phyloP scores from a whole-genome alignment of 1,140 invertebrate genomes.

The Hormaphis cornu region DNA sequence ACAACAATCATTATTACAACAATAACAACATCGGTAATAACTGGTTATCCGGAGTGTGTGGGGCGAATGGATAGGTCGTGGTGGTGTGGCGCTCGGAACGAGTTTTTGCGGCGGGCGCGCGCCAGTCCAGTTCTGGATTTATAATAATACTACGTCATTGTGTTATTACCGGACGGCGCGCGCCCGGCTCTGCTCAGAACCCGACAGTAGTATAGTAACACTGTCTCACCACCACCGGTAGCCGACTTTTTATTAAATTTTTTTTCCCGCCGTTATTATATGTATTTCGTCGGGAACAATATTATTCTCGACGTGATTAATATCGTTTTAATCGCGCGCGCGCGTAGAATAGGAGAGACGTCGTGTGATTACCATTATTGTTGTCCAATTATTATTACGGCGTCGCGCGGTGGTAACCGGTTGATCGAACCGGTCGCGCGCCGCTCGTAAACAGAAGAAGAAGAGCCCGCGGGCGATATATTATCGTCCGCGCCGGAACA shows the following conservation, averaged over 20 bases:
- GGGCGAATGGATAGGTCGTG: neutral
- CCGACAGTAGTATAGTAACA: too few relatives aligned
- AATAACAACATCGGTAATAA: slow-evolving; percentile 19
- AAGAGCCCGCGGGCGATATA: slow-evolving; percentile 3
- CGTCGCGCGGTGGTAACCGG: neutral
- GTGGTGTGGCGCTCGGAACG: neutral
- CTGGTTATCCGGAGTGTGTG: slow-evolving; percentile 1
- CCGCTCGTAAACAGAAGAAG: neutral
- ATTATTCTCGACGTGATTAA: too few relatives aligned
- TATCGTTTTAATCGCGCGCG: too few relatives aligned
- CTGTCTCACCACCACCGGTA: too few relatives aligned
- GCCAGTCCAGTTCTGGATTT: slow-evolving; percentile 1
- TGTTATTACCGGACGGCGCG: neutral
- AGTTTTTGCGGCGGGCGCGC: slow-evolving; percentile 12
- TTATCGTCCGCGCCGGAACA: neutral
- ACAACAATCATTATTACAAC: neutral
- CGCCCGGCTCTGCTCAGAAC: too few relatives aligned
- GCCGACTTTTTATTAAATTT: too few relatives aligned
- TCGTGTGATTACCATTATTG: neutral
- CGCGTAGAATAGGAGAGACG: neutral
- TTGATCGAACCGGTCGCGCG: slow-evolving; percentile 13
- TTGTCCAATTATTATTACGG: neutral
- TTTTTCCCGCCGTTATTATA: too few relatives aligned
- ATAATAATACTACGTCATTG: too few relatives aligned
- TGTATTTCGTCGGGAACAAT: too few relatives aligned